Evolutionary conservation across 1,140 invertebrate genomes (phyloP).

Genomic region (Hyles euphorbiae): DNA sequence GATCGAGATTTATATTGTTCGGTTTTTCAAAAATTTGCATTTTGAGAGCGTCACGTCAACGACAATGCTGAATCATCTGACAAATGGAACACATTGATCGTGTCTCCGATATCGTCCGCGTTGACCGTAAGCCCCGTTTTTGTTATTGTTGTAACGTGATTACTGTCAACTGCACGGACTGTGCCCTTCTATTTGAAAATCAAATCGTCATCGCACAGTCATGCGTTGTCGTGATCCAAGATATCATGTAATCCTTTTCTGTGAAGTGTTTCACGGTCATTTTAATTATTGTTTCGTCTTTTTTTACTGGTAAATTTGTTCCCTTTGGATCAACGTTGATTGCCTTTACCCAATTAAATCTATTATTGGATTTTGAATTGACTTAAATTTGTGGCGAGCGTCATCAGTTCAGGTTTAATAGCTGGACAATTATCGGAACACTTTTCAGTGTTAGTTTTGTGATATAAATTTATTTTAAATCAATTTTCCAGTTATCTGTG

Average conservation of each 20-base stretch:
- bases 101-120: slow-evolving; percentile 64
- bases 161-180: slow-evolving; percentile 63
- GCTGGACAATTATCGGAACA: too few species aligned
- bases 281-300: too few species aligned
- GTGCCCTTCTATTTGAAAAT: slow-evolving; percentile 32
- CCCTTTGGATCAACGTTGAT: too few species aligned
- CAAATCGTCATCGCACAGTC: slow-evolving; percentile 22
- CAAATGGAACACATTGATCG: slow-evolving; percentile 65
- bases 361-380: too few species aligned
- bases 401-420: too few species aligned
- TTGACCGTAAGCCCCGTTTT: slow-evolving; percentile 69
- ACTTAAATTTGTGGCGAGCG: too few species aligned
- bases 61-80: slow-evolving; percentile 72
- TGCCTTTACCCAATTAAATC: too few species aligned
- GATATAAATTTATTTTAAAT: slow-evolving; percentile 10
- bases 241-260: slow-evolving; percentile 30
- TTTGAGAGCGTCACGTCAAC: slow-evolving; percentile 72
- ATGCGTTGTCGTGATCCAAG: slow-evolving; percentile 16
- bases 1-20: slow-evolving; percentile 70
- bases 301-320: too few species aligned
- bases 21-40: slow-evolving; percentile 73
- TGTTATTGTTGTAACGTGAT: slow-evolving; percentile 70
- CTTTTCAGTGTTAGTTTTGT: slow-evolving; percentile 11
- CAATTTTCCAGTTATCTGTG: slow-evolving; percentile 28
- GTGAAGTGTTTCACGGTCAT: slow-evolving; percentile 1